These are phyloP conservation scores for Clusia tigrina DNA, from an alignment of 2,888 invertebrate genomes.

Conservation along the genomic window DNA sequence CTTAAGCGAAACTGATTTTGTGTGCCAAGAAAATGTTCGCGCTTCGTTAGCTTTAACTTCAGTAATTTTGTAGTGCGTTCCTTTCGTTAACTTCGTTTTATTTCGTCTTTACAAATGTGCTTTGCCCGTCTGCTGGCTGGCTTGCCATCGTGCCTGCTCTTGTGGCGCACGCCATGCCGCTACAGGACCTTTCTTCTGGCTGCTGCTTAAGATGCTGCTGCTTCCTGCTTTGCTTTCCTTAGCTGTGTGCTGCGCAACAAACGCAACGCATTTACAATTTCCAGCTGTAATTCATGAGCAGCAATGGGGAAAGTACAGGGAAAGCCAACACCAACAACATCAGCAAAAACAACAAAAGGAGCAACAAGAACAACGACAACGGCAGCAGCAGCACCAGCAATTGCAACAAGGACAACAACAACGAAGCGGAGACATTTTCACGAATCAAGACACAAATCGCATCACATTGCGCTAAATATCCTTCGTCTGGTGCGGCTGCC, in stretches of 20 bases:
- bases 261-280: neutral
- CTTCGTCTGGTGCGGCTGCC: neutral
- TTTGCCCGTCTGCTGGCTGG: neutral
- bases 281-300: neutral
- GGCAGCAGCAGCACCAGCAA: too few species aligned
- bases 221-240: constrained; percentile 1
- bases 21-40: constrained; percentile 46
- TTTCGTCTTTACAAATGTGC: neutral
- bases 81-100: neutral
- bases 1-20: constrained; percentile 18
- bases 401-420: constrained; percentile 12
- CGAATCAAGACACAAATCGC: constrained; percentile 41
- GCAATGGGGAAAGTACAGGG: too few species aligned
- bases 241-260: neutral
- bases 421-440: constrained; percentile 47
- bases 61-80: constrained; percentile 46
- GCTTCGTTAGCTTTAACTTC: constrained; percentile 59
- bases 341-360: neutral
- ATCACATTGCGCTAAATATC: neutral
- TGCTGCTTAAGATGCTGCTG: neutral
- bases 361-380: constrained; percentile 35
- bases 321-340: neutral
- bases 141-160: neutral
- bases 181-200: too few species aligned
- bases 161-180: too few species aligned